Evolutionary conservation across 2,797 vertebrate genomes (phyloP).

Genomic region (Carduelis carduelis): DNA sequence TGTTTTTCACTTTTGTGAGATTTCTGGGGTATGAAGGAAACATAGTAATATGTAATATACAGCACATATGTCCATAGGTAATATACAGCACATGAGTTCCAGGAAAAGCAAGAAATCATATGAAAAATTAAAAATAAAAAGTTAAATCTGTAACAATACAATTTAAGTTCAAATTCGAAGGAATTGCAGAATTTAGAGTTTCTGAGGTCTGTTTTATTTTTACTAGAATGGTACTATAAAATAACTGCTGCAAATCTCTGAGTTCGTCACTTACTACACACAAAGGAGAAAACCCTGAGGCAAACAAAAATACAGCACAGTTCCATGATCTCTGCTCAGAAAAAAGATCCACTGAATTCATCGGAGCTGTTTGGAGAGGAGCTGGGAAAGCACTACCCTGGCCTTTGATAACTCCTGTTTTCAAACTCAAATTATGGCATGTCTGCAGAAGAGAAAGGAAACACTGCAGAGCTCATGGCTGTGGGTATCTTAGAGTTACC

Average conservation of each 20-base stretch:
- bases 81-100: not conserved
- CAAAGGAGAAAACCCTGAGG: not conserved
- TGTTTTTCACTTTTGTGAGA: not conserved
- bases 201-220: not conserved
- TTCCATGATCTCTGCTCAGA: not conserved
- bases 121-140: not conserved
- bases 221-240: not conserved
- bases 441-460: not conserved
- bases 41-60: not conserved
- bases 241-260: not conserved
- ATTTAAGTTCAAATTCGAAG: not conserved
- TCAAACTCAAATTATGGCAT: not conserved
- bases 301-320: not conserved
- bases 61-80: accelerated
- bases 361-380: not conserved
- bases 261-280: not conserved
- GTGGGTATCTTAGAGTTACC: not conserved
- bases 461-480: not conserved
- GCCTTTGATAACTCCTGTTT: not conserved
- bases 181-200: not conserved
- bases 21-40: not conserved
- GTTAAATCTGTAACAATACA: not conserved
- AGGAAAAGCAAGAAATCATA: not conserved
- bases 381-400: not conserved
- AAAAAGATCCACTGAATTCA: not conserved